phyloP scores from a whole-genome alignment of 2,113 vertebrate genomes.

The Corythoichthys intestinalis region DNA sequence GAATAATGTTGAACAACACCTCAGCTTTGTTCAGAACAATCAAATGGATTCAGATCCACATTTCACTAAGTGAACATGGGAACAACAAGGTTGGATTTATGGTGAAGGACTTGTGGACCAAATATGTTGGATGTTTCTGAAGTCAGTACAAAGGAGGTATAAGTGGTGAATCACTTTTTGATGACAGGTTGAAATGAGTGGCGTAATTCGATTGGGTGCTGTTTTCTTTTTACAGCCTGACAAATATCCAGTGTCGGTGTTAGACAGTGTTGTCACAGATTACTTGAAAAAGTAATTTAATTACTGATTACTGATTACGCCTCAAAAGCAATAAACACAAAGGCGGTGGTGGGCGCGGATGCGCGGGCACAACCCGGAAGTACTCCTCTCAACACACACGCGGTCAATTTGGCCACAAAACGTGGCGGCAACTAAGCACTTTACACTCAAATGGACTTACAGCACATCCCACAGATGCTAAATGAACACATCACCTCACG shows the following conservation, averaged over 20 bases:
- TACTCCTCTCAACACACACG: too few species aligned
- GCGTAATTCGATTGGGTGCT: slow-evolving; percentile 22
- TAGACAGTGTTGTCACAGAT: too few species aligned
- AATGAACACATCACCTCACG: too few species aligned
- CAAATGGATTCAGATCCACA: neutral
- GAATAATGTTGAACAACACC: slow-evolving; percentile 31
- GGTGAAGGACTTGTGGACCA: slow-evolving; percentile 17
- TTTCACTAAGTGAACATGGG: slow-evolving; percentile 6
- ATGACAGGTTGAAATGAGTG: slow-evolving; percentile 40
- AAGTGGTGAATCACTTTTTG: slow-evolving; percentile 16
- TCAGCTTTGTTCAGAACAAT: slow-evolving; percentile 20
- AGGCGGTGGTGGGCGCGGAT: too few species aligned
- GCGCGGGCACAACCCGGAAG: too few species aligned
- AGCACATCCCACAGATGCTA: too few species aligned
- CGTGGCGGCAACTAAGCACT: too few species aligned
- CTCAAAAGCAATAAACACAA: too few species aligned
- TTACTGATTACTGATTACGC: too few species aligned
- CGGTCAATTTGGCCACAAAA: too few species aligned
- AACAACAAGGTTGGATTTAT: slow-evolving; percentile 35
- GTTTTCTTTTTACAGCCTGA: slow-evolving; percentile 43
- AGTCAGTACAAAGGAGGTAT: slow-evolving; percentile 11
- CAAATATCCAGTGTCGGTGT: neutral
- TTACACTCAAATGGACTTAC: too few species aligned
- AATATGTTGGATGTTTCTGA: slow-evolving; percentile 24
- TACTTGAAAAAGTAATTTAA: too few species aligned